Evolutionary conservation across 2,113 vertebrate genomes (phyloP).

Genomic region (Lagopus leucura): DNA sequence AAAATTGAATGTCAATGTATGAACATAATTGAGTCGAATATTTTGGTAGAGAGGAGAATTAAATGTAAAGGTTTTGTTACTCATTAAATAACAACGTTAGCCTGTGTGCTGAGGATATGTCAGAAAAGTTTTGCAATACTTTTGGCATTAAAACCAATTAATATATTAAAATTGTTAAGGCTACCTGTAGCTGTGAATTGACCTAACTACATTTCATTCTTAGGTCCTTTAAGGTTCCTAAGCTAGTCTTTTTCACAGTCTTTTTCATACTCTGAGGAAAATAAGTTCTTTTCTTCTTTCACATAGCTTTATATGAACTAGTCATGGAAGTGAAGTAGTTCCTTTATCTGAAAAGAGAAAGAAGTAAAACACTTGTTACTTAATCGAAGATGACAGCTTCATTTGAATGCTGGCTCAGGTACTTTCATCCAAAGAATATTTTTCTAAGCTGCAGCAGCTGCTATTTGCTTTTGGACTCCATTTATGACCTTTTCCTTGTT

Average conservation of each 20-base stretch:
- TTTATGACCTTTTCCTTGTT: background rate
- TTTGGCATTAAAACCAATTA: background rate
- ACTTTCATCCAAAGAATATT: background rate
- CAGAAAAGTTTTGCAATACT: background rate
- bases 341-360: background rate
- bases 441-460: background rate
- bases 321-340: background rate
- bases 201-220: background rate
- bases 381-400: background rate
- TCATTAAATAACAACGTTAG: background rate
- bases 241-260: background rate
- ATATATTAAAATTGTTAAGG: background rate
- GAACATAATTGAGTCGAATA: background rate
- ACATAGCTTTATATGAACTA: background rate
- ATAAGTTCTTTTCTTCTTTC: background rate
- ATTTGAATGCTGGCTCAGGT: background rate
- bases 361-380: background rate
- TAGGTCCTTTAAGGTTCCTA: background rate
- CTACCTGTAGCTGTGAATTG: background rate
- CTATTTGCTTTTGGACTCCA: background rate
- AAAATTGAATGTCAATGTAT: background rate
- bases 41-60: background rate
- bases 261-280: background rate
- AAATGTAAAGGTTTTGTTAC: background rate
- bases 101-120: background rate